A percentile compares a stretch with the other conserved stretches of the same genome.
Evolutionary conservation across 92 coral and sea anemone genomes (phyloP).

Genomic region (Paragorgia papillata): DNA sequence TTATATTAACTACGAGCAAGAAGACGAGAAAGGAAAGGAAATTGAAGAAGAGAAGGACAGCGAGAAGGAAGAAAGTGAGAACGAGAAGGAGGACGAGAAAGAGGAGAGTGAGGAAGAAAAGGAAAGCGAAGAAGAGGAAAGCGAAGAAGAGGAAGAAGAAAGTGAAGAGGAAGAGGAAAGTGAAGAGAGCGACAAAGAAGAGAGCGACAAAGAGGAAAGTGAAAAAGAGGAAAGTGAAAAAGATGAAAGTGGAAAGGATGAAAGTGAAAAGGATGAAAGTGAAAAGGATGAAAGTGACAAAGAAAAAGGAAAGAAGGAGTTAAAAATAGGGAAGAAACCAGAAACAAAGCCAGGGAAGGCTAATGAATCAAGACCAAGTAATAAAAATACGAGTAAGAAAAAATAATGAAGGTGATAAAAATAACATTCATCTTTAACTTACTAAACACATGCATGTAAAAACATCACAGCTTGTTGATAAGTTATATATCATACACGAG

Average conservation of each 20-base stretch:
- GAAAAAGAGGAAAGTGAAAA: conserved; percentile 9
- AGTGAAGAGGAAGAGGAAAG: background rate
- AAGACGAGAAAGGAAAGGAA: conserved; percentile 69
- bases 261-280: background rate
- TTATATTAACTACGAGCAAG: conserved; percentile 42
- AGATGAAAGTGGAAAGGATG: background rate
- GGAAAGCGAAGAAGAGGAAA: background rate
- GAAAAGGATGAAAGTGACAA: background rate
- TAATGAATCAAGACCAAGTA: background rate
- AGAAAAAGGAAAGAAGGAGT: background rate
- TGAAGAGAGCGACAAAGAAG: conserved; percentile 7
- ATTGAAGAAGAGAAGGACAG: conserved; percentile 72
- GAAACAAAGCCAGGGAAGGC: background rate
- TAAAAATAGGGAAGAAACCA: background rate
- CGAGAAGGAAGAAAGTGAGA: conserved; percentile 62
- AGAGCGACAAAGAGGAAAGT: conserved; percentile 15
- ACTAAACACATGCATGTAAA: too few relatives aligned
- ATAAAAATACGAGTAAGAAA: background rate
- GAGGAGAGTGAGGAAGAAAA: conserved; percentile 19
- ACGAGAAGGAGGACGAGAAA: background rate
- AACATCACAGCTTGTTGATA: too few relatives aligned
- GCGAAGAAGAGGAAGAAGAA: conserved; percentile 3
- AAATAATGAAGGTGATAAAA: background rate
- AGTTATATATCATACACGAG: too few relatives aligned
- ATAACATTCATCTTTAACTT: too few relatives aligned